A percentile compares a stretch with the other conserved stretches of the same genome.
Evolutionary conservation across 92 coral and sea anemone genomes (phyloP).

Genomic region (Palythoa heliodiscus): DNA sequence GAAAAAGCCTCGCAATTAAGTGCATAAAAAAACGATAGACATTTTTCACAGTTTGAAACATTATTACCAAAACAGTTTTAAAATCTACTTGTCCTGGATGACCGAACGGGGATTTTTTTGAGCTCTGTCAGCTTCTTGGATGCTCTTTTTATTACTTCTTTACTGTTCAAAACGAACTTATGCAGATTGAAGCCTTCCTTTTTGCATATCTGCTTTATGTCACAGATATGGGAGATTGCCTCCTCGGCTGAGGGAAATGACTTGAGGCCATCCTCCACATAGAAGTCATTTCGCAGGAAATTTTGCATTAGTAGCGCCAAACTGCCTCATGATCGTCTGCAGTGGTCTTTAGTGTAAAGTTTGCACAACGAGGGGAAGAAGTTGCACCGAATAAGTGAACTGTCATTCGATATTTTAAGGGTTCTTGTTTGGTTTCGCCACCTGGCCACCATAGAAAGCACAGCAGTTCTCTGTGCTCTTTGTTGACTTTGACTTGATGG

Average conservation of each 20-base stretch:
- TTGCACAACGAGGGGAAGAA: conserved; percentile 64
- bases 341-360: conserved; percentile 57
- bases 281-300: conserved; percentile 54
- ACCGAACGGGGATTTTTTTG: too few relatives aligned
- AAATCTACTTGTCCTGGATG: too few relatives aligned
- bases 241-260: conserved; percentile 51
- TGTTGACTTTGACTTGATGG: background rate
- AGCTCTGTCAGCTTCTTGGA: conserved; percentile 29
- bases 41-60: too few relatives aligned
- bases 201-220: conserved; percentile 19
- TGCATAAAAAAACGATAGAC: too few relatives aligned
- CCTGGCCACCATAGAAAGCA: conserved; percentile 15
- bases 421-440: background rate
- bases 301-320: conserved; percentile 44
- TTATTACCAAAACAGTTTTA: too few relatives aligned
- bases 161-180: conserved; percentile 31
- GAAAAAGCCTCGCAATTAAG: too few relatives aligned
- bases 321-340: conserved; percentile 49
- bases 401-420: conserved; percentile 8
- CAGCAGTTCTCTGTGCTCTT: background rate
- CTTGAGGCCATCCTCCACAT: conserved; percentile 62
- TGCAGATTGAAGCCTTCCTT: conserved; percentile 48
- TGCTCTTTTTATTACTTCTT: conserved; percentile 15
- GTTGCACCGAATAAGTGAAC: conserved; percentile 63
- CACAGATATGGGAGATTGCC: conserved; percentile 30